Conservation (phyloP, 2,797 vertebrate genomes). For the Triplophysa bombifrons region DNA sequence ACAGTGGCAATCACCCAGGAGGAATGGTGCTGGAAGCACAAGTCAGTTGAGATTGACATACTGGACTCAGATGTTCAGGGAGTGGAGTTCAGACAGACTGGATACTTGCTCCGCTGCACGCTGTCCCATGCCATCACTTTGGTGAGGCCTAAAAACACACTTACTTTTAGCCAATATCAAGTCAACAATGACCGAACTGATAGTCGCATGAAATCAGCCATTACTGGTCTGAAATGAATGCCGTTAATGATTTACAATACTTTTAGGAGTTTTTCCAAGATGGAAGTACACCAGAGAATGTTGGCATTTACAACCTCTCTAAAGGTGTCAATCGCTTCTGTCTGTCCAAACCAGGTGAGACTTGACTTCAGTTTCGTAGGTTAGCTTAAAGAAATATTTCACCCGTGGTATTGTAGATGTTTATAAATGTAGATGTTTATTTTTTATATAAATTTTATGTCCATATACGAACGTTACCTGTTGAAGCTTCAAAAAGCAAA, state of each 20-base stretch:
- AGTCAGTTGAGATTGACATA: constrained; percentile 92
- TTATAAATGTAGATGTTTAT: too few species aligned
- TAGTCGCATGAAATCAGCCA: background rate
- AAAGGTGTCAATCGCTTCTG: constrained; percentile 98
- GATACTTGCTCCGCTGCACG: constrained; percentile 95
- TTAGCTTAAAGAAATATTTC: background rate
- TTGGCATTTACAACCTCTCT: constrained; percentile 96
- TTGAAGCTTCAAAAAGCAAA: too few species aligned
- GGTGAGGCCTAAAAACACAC: constrained; percentile 73
- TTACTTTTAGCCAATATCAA: background rate
- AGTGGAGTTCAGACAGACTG: constrained; percentile 94
- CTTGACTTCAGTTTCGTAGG: background rate
- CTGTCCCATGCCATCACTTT: constrained; percentile 97
- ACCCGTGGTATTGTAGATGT: too few species aligned
- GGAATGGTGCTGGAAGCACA: constrained; percentile 99
- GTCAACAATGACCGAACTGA: background rate
- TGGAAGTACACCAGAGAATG: constrained; percentile 94
- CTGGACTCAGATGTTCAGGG: constrained; percentile 83
- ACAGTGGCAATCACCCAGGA: constrained; percentile 91
- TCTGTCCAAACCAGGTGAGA: constrained; percentile 94
- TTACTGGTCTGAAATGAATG: background rate
- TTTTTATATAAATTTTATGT: too few species aligned
- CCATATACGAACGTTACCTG: too few species aligned
- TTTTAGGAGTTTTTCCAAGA: constrained; percentile 98
- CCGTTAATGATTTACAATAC: background rate